Evolutionary conservation across 37 sponge, comb jelly and placozoan genomes (phyloP), one percentile per base, ranked within the genome.

Genomic region (Amphimedon queenslandica): DNA sequence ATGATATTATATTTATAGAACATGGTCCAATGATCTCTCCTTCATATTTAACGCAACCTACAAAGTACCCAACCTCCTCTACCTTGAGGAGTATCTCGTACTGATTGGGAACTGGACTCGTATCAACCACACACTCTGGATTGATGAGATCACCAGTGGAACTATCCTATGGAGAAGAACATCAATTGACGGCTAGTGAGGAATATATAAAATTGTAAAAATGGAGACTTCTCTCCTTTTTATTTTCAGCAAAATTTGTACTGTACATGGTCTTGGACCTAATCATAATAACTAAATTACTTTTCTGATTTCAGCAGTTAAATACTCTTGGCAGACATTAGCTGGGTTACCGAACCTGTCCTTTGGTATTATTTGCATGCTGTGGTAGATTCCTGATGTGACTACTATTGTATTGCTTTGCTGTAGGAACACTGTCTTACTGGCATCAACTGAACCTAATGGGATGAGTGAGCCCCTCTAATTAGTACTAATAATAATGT

Each of bases 1-100:
- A 42, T 21, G 66, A 73, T 23, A 83, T 83, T 32, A 83, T 70
- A 2, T 64, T 76, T 38, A 83, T 71, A 18, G 43, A 38, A 18
- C 18, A 40, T 55, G 77, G 66, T 25, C 77, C 77, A 38, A 83
- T 57, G 23, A 32, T 58, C 38, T 77, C 11, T 25, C 43, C 73
- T 3, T 69, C 32, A 1, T 90, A 90, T 41, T 66, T 84, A 20
- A 85, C 82, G 42, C 72, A 67, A 11, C 82, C 86, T 20, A 72
- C 73, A 61, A 78, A 90, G 58, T 76, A 53, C 2, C 91, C 91
- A 58, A 29, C 70, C 23, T 81, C 55, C 56, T 81, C 73, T 42
- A 91, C 65, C 77, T 91, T 91, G 37, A 86, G 60, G 13, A 82
- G 74, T 25, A 91, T 38, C 36, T 86, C 88, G 55, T 74, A 90